These are phyloP conservation scores for Apis florea DNA, from an alignment of 1,140 invertebrate species.

Conservation along the genomic window DNA sequence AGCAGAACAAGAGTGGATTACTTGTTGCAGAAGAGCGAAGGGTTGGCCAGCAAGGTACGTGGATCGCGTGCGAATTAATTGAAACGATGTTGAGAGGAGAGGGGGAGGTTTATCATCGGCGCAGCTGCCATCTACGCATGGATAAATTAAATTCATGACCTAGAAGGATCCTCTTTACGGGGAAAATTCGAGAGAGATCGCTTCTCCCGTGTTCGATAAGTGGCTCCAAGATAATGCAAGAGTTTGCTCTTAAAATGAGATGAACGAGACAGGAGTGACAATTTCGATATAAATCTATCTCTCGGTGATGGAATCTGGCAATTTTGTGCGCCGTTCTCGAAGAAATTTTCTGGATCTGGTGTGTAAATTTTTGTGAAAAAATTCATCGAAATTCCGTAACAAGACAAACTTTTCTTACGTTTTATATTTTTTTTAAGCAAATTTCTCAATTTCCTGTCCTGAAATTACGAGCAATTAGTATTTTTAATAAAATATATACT, in stretches of 20 bases:
- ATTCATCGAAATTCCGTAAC: no score
- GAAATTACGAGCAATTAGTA: no score
- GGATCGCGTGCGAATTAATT: constrained; percentile 32
- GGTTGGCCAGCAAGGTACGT: constrained; percentile 5
- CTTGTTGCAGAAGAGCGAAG: not conserved
- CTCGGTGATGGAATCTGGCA: no score
- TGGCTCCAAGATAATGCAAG: not conserved
- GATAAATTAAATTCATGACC: constrained; percentile 42
- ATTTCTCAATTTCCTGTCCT: no score
- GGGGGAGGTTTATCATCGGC: constrained; percentile 26
- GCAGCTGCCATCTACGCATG: constrained; percentile 16
- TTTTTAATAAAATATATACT: no score
- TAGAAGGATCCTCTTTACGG: constrained; percentile 3
- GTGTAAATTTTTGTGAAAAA: no score
- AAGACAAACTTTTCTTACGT: no score
- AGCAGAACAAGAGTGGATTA: constrained; percentile 11
- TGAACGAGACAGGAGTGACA: constrained; percentile 3
- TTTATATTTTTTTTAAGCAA: no score
- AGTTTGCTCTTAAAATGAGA: constrained; percentile 17
- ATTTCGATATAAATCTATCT: not conserved
- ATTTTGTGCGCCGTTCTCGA: no score
- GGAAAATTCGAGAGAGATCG: constrained; percentile 3
- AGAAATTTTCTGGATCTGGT: no score
- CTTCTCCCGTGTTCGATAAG: constrained; percentile 11
- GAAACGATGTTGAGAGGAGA: constrained; percentile 3